Base-by-base conservation (phyloP, 2,113 vertebrate genomes). In the Acanthisitta chloris region DNA sequence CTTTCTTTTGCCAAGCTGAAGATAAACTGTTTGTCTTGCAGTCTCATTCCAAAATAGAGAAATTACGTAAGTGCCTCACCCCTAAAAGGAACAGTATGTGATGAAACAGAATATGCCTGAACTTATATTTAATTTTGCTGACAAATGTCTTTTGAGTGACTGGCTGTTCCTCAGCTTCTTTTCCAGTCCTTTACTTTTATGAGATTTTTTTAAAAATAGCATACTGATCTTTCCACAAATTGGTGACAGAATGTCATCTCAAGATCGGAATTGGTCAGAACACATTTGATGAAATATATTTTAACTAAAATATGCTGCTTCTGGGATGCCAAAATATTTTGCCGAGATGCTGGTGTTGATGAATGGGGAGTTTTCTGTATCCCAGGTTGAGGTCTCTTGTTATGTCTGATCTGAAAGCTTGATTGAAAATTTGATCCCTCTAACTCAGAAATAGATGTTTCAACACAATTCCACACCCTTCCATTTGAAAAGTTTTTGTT, bases 101-200 rank as follows among this genome's bases (percentile, higher is more conserved):
- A 91, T 94, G 93, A 95, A 97, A 96, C 18, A 65, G 70, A 96
- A 89, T 94, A 92, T 61, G 86, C 38, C 89, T 92, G 81, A 92
- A 87, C 73, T 94, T 88, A 94, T 81, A 84, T 96, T 94, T 91
- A 57, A 96, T 94, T 92, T 92, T 96, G 84, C 93, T 97, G 89
- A 87, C 78, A 79, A 92, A 87, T 61, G 61, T 59, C 61, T 92
- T 92, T 71, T 61, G 77, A 91, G 57, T 67, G 81, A 91, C 69
- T 96, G 89, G n/a, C 58, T 84, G 61, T 64, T 87, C 12, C 23
- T 89, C 77, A 69, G 45, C 65, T 85, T 89, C 65, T 91, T 95
- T 92, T 89, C 65, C 69, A 92, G 54, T 55, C 59, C 45, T 92
- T 77, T 94, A 48, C 89, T 96, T 96, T 95, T 81, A 79, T 58